Conservation (phyloP, 2,113 vertebrate genomes). For the Trichechus manatus region DNA sequence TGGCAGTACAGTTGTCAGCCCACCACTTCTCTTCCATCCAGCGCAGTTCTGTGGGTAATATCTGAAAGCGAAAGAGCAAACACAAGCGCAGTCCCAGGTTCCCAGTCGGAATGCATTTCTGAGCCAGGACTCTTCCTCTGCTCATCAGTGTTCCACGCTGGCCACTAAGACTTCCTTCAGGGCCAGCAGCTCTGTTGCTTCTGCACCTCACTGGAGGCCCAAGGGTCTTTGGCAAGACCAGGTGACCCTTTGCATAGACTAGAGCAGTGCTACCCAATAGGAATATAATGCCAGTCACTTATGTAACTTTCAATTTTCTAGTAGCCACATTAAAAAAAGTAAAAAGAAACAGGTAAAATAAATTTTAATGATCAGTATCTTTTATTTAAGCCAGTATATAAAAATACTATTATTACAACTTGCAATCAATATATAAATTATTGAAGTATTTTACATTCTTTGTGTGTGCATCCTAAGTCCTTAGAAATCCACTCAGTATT, state of each 20-base stretch:
- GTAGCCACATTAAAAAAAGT: background rate
- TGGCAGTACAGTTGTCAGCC: background rate
- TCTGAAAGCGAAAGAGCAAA: background rate
- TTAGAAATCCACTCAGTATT: background rate
- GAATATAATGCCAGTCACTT: background rate
- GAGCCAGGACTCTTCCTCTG: background rate
- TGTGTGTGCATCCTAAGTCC: background rate
- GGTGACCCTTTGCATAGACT: background rate
- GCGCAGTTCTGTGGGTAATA: fast-evolving
- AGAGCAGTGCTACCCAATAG: background rate
- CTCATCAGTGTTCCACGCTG: background rate
- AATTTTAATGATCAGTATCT: background rate
- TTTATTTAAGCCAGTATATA: background rate
- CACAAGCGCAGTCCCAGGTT: background rate
- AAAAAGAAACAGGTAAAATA: background rate
- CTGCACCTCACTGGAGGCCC: background rate
- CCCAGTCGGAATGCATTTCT: background rate
- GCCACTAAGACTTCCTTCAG: background rate
- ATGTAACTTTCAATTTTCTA: background rate
- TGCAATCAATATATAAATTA: background rate
- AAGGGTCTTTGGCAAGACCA: no score
- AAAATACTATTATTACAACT: background rate
- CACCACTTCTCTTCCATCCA: background rate
- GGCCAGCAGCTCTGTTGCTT: background rate
- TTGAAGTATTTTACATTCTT: background rate